Base-by-base conservation (phyloP, 2,797 vertebrate species). In the Pogoniulus pusillus region DNA sequence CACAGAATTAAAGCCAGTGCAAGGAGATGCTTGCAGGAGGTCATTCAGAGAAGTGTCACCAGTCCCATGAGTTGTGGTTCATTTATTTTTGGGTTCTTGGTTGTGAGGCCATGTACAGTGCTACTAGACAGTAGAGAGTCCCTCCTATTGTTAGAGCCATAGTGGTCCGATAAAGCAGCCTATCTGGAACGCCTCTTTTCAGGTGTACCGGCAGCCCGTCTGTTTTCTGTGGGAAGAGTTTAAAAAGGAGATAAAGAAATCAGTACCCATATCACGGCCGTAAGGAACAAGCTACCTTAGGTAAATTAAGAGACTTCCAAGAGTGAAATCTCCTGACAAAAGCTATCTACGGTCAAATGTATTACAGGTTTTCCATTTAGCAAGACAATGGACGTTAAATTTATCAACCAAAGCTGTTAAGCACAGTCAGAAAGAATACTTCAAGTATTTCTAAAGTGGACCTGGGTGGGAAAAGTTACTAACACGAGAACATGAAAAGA, bases 101-200 rank as follows among this genome's bases (percentile, higher is more conserved):
- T 97, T 98, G 98, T 32, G 98, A 97, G 34, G 98, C 98, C 80
- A 99, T 98, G 97, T 98, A 99, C 68, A 99, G 97, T 7, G 99
- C 99, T 70, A 99, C 86, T 80, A 99, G 95, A 91, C 98, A 99
- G 96, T 99, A 99, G 93, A 98, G 94, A 82, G 98, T 97, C 80
- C 99, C 99, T 39, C 99, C 99, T 55, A 99, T 37, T 2, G 99
- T 98, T 85, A 99, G 98, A 45, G 98, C 99, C 99, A 99, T 98
- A 45, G 99, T 99, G 97, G 98, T 99, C 96, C 99, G 98, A 97
- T 99, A 99, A 58, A 99, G 98, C 75, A 99, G 98, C 87, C 94
- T 98, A 96, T 99, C 99, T 1, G 99, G 98, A 91, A 98, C 89
- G 10, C 99, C 98, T 14, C 98, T 96, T 93, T 99, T 99, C 97